A percentile compares a stretch with the other conserved stretches of the same genome.
phyloP scores from a whole-genome alignment of 2,888 invertebrate species.

The Halocaridina rubra region DNA sequence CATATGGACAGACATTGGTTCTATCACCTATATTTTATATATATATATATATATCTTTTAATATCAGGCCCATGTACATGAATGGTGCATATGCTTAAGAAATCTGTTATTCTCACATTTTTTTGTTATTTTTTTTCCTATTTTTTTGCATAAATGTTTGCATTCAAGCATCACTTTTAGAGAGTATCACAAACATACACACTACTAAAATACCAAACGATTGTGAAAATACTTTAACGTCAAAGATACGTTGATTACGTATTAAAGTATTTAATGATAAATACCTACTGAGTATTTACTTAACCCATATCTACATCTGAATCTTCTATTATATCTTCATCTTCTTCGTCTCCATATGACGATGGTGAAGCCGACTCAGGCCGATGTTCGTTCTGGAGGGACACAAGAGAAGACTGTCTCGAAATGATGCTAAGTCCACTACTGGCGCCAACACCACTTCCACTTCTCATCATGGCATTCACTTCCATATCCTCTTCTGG shows the following conservation, averaged over 20 bases:
- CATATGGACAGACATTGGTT: too few species aligned
- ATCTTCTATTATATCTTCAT: constrained; percentile 51
- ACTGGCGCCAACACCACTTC: constrained; percentile 18
- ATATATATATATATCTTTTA: neutral
- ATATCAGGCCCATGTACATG: too few species aligned
- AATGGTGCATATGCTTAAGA: too few species aligned
- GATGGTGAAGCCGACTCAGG: constrained; percentile 54
- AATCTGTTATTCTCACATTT: too few species aligned
- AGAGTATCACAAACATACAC: neutral
- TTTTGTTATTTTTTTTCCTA: too few species aligned
- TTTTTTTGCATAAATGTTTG: neutral
- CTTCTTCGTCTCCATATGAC: constrained; percentile 51
- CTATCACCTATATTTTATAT: neutral
- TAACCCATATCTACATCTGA: constrained; percentile 54
- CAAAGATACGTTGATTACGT: too few species aligned
- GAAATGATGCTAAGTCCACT: constrained; percentile 39
- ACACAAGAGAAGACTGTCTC: constrained; percentile 47
- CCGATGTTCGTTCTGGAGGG: constrained; percentile 51
- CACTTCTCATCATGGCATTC: constrained; percentile 15
- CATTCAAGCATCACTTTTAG: neutral
- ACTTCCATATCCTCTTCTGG: constrained; percentile 43
- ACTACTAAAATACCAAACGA: constrained; percentile 15
- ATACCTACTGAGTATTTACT: neutral
- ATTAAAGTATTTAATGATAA: too few species aligned
- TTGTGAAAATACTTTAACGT: neutral